A percentile compares a stretch with the other conserved stretches of the same genome.
Evolutionary conservation across 2,888 invertebrate genomes (phyloP).

Genomic region (Cephonodes hylas): DNA sequence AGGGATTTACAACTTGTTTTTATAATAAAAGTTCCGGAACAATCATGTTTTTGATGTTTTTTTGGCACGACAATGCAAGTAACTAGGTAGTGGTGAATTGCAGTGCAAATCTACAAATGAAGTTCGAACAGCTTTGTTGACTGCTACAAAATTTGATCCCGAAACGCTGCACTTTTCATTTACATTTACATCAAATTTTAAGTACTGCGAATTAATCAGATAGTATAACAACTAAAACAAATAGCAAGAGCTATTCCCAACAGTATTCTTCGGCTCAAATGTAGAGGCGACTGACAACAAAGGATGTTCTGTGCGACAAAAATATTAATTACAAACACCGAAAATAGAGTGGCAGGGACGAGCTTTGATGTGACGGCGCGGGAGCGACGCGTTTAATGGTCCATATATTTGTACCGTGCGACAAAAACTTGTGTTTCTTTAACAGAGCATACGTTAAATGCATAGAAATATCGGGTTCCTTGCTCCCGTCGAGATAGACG

Average conservation of each 20-base stretch:
- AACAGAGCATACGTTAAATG: background rate
- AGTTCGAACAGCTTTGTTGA: no score
- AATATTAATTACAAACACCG: constrained; percentile 62
- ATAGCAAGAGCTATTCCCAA: background rate
- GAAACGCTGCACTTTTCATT: no score
- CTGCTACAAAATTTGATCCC: no score
- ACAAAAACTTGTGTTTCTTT: background rate
- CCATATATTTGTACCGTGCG: constrained; percentile 2
- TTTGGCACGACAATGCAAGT: no score
- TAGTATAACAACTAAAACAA: background rate
- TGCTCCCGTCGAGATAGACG: no score
- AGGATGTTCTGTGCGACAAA: constrained; percentile 60
- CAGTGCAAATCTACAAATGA: no score
- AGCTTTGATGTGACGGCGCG: constrained; percentile 54
- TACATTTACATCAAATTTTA: no score
- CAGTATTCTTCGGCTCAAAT: background rate
- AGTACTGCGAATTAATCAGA: background rate
- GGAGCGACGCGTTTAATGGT: background rate
- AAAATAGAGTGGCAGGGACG: constrained; percentile 54
- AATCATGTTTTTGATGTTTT: background rate
- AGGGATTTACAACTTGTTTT: no score
- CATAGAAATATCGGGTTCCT: background rate
- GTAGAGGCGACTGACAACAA: constrained; percentile 45
- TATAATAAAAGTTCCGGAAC: no score
- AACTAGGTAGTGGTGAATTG: no score